Percentiles rank a stretch among this genome's conserved stretches.
Evolutionary conservation across 2,888 invertebrate species (phyloP).

Genomic region (Drosophila seclusa): DNA sequence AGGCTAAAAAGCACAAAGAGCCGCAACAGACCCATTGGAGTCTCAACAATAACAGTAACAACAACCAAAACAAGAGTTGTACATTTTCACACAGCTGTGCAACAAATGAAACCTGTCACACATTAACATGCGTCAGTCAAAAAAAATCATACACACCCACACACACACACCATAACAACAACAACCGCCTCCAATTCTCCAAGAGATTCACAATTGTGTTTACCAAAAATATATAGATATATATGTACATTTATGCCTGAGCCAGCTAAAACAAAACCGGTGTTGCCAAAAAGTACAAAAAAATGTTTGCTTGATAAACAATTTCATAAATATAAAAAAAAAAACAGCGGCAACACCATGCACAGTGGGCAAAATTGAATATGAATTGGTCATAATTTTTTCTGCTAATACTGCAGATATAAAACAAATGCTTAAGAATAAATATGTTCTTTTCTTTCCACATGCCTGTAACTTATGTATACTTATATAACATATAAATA

Average conservation of each 20-base stretch:
- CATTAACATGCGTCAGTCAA: constrained; percentile 51
- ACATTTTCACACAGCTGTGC: constrained; percentile 58
- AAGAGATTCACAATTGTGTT: constrained; percentile 45
- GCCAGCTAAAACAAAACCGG: constrained; percentile 44
- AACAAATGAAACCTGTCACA: constrained; percentile 72
- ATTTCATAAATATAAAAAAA: constrained; percentile 31
- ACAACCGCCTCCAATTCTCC: constrained; percentile 22
- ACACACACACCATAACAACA: constrained; percentile 9
- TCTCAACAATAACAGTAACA: constrained; percentile 11
- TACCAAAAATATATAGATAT: constrained; percentile 18
- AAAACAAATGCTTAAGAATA: not conserved
- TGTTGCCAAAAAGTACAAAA: constrained; percentile 55
- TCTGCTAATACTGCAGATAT: not conserved
- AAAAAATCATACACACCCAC: constrained; percentile 27
- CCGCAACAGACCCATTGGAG: constrained; percentile 35
- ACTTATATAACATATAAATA: not conserved
- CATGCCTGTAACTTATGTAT: not conserved
- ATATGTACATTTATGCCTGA: constrained; percentile 9
- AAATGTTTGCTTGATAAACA: constrained; percentile 30
- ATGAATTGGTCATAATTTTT: not conserved
- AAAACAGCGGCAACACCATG: constrained; percentile 26
- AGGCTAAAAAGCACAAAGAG: constrained; percentile 16
- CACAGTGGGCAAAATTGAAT: constrained; percentile 28
- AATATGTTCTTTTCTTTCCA: not conserved
- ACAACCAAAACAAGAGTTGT: constrained; percentile 7